phyloP scores from a whole-genome alignment of 2,113 vertebrate genomes.

The Myxocyprinus asiaticus region DNA sequence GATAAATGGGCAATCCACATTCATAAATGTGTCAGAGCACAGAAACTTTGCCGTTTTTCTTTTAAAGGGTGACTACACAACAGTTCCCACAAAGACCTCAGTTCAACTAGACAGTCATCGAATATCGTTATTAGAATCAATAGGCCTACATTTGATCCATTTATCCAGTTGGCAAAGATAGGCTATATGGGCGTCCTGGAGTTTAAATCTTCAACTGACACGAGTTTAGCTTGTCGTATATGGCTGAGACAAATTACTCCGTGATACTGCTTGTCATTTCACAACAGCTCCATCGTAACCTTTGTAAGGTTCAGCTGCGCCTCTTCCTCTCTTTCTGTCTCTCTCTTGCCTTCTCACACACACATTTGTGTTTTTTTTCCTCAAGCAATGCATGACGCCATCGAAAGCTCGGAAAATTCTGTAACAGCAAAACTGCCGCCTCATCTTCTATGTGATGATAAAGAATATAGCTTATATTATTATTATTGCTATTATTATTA shows the following conservation, averaged over 20 bases:
- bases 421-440: not conserved
- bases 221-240: not conserved
- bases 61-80: not conserved
- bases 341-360: too few species aligned
- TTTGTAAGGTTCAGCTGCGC: conserved; percentile 21
- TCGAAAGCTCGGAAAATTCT: conserved; percentile 2
- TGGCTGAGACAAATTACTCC: not conserved
- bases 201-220: not conserved
- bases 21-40: not conserved
- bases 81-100: not conserved
- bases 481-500: too few species aligned
- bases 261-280: not conserved
- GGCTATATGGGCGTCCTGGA: not conserved
- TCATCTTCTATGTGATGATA: too few species aligned
- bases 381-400: conserved; percentile 17
- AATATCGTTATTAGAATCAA: not conserved
- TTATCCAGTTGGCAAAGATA: too few species aligned
- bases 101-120: not conserved
- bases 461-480: too few species aligned
- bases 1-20: not conserved
- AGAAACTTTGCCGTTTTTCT: not conserved
- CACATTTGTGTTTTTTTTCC: not conserved
- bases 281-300: not conserved
- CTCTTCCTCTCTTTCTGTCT: not conserved
- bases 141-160: too few species aligned